These are phyloP conservation scores for Drosophila tropicalis DNA, from an alignment of 1,140 invertebrate species.

Conservation along the genomic window DNA sequence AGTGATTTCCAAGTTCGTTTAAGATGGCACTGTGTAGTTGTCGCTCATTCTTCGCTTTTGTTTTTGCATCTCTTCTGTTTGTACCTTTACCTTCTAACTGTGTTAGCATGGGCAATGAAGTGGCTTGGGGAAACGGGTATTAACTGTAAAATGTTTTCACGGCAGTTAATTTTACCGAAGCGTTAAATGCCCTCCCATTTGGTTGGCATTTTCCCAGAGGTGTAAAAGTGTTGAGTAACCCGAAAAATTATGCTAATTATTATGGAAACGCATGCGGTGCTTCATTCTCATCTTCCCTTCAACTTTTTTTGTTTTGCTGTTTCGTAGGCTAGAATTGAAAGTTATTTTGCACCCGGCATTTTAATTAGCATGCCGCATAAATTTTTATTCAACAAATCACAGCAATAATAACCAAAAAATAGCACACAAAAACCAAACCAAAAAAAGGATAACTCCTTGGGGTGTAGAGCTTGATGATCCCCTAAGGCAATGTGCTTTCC, in stretches of 20 bases:
- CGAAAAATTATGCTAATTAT: slow-evolving; percentile 77
- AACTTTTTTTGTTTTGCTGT: not conserved
- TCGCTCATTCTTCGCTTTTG: no score
- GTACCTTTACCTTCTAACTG: slow-evolving; percentile 31
- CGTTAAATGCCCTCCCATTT: slow-evolving; percentile 62
- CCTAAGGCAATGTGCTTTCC: slow-evolving; percentile 69
- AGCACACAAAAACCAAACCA: slow-evolving; percentile 59
- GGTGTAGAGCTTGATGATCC: slow-evolving; percentile 24
- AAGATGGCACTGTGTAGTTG: no score
- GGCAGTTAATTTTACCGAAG: slow-evolving; percentile 79
- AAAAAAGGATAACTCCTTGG: slow-evolving; percentile 13
- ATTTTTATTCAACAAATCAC: slow-evolving; percentile 71
- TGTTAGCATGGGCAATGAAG: not conserved
- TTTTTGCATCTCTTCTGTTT: slow-evolving; percentile 4
- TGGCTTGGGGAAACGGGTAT: slow-evolving; percentile 3
- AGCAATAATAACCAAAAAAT: slow-evolving; percentile 34
- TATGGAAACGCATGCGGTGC: slow-evolving; percentile 61
- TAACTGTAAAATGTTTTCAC: slow-evolving; percentile 72
- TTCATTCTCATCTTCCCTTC: slow-evolving; percentile 21
- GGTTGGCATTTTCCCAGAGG: slow-evolving; percentile 46
- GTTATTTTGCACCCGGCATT: slow-evolving; percentile 73
- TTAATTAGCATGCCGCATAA: slow-evolving; percentile 69
- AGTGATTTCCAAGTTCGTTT: slow-evolving; percentile 34
- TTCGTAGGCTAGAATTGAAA: slow-evolving; percentile 49
- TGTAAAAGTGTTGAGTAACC: slow-evolving; percentile 72